Evolutionary conservation across 2,888 invertebrate species (phyloP).

Genomic region (Lobophora halterata): DNA sequence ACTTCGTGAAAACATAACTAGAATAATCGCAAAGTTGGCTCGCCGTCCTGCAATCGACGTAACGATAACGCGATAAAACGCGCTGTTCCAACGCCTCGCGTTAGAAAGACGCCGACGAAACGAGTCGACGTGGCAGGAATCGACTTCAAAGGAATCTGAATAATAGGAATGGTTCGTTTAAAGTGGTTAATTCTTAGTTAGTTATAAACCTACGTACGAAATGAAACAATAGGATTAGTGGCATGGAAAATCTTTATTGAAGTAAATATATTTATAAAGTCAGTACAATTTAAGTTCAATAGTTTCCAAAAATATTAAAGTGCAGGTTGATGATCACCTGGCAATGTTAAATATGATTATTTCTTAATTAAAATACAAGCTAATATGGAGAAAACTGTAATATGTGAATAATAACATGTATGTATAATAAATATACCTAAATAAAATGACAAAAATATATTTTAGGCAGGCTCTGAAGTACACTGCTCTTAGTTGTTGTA

Average conservation of each 20-base stretch:
- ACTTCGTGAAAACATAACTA: no score
- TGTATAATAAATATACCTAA: constrained; percentile 64
- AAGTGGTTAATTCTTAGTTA: no score
- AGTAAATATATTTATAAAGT: constrained; percentile 83
- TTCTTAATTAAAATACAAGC: constrained; percentile 83
- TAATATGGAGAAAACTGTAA: constrained; percentile 82
- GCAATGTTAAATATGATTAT: constrained; percentile 82
- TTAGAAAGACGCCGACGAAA: no score
- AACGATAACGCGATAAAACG: no score
- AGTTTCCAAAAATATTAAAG: constrained; percentile 83
- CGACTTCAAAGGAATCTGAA: no score
- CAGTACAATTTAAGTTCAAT: constrained; percentile 83
- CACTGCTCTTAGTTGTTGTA: constrained; percentile 76
- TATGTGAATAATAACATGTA: constrained; percentile 81
- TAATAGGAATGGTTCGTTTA: no score
- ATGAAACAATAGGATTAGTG: constrained; percentile 61
- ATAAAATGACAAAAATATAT: constrained; percentile 82
- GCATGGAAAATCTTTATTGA: constrained; percentile 82
- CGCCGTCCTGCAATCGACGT: no score
- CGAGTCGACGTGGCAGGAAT: no score
- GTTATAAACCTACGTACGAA: no score
- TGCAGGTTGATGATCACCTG: constrained; percentile 82
- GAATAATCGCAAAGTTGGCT: no score
- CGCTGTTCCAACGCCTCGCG: no score
- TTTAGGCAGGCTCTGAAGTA: constrained; percentile 79